Base-by-base conservation (phyloP, 2,113 vertebrate genomes). In the Burhinus bistriatus region DNA sequence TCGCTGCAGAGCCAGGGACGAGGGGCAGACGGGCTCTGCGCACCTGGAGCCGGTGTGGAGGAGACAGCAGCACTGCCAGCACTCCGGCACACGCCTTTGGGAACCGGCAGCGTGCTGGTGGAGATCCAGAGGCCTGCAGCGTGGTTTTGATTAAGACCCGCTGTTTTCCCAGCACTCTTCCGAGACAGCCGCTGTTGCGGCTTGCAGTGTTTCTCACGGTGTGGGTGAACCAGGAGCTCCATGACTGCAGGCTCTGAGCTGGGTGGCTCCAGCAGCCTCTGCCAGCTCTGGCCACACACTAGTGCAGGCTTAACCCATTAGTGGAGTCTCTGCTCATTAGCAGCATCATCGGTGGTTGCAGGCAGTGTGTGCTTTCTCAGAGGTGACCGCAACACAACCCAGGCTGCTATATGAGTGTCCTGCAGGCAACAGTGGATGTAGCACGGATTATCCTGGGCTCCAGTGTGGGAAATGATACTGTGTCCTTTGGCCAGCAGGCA, bases 381-480 rank as follows among this genome's bases (percentile, higher is more conserved):
- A 51, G 52, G 34, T 27, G 36, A 25, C 62, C 34, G 3, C 38
- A 32, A 5, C 75, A 18, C 52, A 36, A 10, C 51, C 57, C 4
- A 5, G 34, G 47, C 66, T 54, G 49, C 25, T 19, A 3, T 15
- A 2, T 2, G 26, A 20, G 26, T 11, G 30, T 36, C 44, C 68
- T 3, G 12, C 38, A 14, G 51, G 55, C 27, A 40, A 9, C 12
- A 4, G 42, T 6, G 29, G 38, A 3, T 7, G 29, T 4, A 18
- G 66, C 0, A 2, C 25, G 75, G 49, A 4, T 55, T 52, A 16
- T 8, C 36, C 59, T 13, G 18, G 59, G 25, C 34, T 44, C 27
- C 4, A 2, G 11, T 4, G 0, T 18, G 26, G n/a, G 42, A 38
- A 47, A 25, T 21, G 1, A 1, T 8, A 4, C 2, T 0, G 9